Evolutionary conservation across 92 coral and sea anemone genomes (phyloP), one percentile per base, ranked within the genome.

Genomic region (Micromussa lordhowensis): DNA sequence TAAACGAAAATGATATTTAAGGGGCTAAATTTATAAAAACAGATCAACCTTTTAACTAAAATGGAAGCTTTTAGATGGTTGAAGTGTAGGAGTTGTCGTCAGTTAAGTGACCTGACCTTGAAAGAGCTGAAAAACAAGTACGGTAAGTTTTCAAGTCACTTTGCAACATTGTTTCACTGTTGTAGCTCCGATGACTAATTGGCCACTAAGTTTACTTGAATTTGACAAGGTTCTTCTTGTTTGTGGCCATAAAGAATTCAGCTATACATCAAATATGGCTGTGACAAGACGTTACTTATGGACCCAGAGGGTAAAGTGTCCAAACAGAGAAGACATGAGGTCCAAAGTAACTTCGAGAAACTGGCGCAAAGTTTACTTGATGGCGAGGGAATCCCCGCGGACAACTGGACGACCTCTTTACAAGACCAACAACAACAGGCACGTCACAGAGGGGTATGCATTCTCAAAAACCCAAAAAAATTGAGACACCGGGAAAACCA

Each of bases 401-500:
- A 70, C 22, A 78, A 31, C 82, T 85, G 85, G 86, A 78, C 86
- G 58, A 84, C 80, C 70, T 77, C 81, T 3, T 58, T 78, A 32
- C 29, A 89, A 75, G 36, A 63, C 81, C 31, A 78, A 78, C 31
- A 59, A 85, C 53, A 51, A 66, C 63, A 82, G 90, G 89, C 89
- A 84, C 54, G 40, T 89, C 79, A 68, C 48, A 85, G 90, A 89
- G 30, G 90, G 92, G 30, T 90, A 90, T 63, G 87, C 85, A 49
- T 80, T 86, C 75, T 90, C 93, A 32, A 90, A 80, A 66, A 90
- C 77, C n/a, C n/a, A 86, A 90, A 76, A 90, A 86, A 82, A 86
- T 90, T 68, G 92, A 87, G 85, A 89, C 80, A 58, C 85, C 90
- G 15, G 92, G 92, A n/a, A n/a, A n/a, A n/a, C n/a, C n/a, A n/a